Conservation (phyloP, 2,888 invertebrate species). For the Drosophila recens region DNA sequence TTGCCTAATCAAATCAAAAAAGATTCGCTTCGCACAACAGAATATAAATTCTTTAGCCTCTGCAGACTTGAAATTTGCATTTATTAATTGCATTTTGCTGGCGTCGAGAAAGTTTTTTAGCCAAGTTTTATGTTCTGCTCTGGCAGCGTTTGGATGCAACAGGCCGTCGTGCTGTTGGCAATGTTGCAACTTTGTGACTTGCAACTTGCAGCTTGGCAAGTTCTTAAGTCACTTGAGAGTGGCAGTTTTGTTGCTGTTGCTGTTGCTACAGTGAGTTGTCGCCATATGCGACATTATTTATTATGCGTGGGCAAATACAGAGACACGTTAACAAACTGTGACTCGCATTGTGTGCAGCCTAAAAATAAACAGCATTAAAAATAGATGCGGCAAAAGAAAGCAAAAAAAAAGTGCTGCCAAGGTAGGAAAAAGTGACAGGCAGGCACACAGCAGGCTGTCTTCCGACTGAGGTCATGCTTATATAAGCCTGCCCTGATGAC, state of each 20-base stretch:
- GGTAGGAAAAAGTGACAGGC: conserved; percentile 24
- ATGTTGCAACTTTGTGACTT: not conserved
- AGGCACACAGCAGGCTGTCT: conserved; percentile 3
- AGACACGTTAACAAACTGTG: not conserved
- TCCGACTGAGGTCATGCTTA: conserved; percentile 71
- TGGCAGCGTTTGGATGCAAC: conserved; percentile 14
- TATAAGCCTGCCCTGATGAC: conserved; percentile 54
- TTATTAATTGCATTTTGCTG: conserved; percentile 19
- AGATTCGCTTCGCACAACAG: not conserved
- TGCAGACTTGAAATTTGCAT: conserved; percentile 12
- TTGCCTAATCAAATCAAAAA: too few species aligned
- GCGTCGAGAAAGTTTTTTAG: conserved; percentile 29
- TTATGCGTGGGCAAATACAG: conserved; percentile 12
- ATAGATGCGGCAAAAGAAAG: conserved; percentile 33
- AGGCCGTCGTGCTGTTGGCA: conserved; percentile 2
- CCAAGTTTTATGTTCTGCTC: conserved; percentile 24
- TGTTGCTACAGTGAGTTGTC: conserved; percentile 11
- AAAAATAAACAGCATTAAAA: conserved; percentile 56
- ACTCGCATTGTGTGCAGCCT: conserved; percentile 23
- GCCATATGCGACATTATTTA: conserved; percentile 21
- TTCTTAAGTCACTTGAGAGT: conserved; percentile 25
- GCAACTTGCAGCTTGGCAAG: conserved; percentile 22
- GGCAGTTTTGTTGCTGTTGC: not conserved
- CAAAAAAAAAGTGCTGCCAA: conserved; percentile 23
- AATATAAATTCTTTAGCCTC: not conserved